A percentile compares a stretch with the other conserved stretches of the same genome.
phyloP scores from a whole-genome alignment of 2,113 vertebrate genomes.

The Melospiza melodia region DNA sequence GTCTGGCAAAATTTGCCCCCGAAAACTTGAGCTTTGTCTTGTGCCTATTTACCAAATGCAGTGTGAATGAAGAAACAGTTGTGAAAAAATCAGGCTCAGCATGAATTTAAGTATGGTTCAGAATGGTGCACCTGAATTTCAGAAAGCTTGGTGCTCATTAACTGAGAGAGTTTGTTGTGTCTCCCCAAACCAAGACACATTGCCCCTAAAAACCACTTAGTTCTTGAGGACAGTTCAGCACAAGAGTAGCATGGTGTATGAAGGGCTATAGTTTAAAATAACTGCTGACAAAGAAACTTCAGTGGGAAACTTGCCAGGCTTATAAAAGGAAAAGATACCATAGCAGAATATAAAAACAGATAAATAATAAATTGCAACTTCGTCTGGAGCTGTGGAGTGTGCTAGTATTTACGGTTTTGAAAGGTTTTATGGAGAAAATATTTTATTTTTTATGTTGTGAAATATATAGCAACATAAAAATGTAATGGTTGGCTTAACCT shows the following conservation, averaged over 20 bases:
- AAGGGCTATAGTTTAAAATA: slow-evolving; percentile 43
- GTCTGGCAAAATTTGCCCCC: neutral
- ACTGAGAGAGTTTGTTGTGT: neutral
- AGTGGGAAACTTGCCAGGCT: slow-evolving; percentile 51
- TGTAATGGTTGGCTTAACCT: slow-evolving; percentile 75
- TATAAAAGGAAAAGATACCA: slow-evolving; percentile 61
- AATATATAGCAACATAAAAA: slow-evolving; percentile 75
- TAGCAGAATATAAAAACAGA: slow-evolving; percentile 60
- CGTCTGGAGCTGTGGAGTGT: slow-evolving; percentile 9
- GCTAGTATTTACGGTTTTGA: slow-evolving; percentile 56
- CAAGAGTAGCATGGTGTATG: neutral
- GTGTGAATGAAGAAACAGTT: rapidly evolving
- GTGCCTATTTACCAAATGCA: neutral
- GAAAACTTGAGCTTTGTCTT: neutral
- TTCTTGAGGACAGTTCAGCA: neutral
- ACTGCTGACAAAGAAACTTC: slow-evolving; percentile 50
- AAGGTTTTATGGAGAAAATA: slow-evolving; percentile 68
- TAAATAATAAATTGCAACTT: slow-evolving; percentile 59
- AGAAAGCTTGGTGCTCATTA: neutral
- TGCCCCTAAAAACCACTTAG: neutral
- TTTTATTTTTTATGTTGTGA: slow-evolving; percentile 72
- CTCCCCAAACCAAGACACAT: neutral
- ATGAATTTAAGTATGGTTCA: neutral
- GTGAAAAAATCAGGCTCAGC: neutral
- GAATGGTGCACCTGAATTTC: neutral